These are phyloP conservation scores for Limanda limanda DNA, from an alignment of 2,113 vertebrate genomes.

Conservation along the genomic window DNA sequence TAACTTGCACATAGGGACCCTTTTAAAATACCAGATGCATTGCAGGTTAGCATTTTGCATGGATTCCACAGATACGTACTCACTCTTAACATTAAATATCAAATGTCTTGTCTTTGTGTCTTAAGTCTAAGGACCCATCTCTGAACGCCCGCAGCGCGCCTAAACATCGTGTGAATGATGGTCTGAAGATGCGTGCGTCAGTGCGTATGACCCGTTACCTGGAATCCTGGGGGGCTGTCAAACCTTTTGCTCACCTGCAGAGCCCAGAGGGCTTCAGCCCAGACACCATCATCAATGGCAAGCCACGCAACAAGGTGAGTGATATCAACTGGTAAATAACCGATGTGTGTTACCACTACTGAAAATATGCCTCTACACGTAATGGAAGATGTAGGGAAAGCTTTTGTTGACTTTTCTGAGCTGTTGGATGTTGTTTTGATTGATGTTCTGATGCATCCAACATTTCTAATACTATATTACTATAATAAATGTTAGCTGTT, in stretches of 20 bases:
- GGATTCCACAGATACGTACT: not conserved
- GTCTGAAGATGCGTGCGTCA: slow-evolving; percentile 94
- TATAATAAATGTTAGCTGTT: not conserved
- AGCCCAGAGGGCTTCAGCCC: slow-evolving; percentile 87
- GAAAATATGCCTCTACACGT: no score
- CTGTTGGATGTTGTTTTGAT: no score
- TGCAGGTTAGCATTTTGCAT: not conserved
- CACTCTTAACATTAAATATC: not conserved
- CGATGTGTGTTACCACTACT: no score
- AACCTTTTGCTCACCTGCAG: slow-evolving; percentile 96
- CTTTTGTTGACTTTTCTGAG: no score
- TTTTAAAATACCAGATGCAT: not conserved
- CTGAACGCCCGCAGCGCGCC: slow-evolving; percentile 78
- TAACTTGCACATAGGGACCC: no score
- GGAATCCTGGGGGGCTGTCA: slow-evolving; percentile 96
- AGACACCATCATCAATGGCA: slow-evolving; percentile 84
- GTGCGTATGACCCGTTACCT: slow-evolving; percentile 97
- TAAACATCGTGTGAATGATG: slow-evolving; percentile 87
- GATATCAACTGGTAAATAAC: not conserved
- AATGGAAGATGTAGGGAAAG: no score
- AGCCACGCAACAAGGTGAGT: slow-evolving; percentile 84
- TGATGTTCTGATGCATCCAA: no score
- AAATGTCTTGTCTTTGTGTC: slow-evolving; percentile 11
- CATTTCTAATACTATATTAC: no score
- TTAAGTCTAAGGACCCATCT: slow-evolving; percentile 87